These are phyloP conservation scores for Probosciger aterrimus DNA, from an alignment of 2,113 vertebrate genomes.

Conservation along the genomic window DNA sequence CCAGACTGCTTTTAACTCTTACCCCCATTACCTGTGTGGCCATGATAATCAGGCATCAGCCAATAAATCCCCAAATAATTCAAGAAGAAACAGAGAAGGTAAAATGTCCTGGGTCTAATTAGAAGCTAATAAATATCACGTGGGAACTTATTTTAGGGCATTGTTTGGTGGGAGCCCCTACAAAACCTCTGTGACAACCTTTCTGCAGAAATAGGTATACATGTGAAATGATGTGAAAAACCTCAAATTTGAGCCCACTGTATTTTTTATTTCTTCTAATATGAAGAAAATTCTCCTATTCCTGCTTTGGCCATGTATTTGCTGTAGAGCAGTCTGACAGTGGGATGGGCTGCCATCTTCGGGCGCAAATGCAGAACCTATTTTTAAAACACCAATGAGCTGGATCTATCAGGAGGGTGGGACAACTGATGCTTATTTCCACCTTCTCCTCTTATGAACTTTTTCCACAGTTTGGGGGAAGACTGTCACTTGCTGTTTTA, in stretches of 20 bases:
- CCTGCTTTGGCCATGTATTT: not conserved
- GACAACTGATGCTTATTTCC: not conserved
- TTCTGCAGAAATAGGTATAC: not conserved
- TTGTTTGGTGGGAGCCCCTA: not conserved
- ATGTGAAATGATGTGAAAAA: not conserved
- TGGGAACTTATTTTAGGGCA: not conserved
- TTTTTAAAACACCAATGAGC: not conserved
- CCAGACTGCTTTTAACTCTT: not conserved
- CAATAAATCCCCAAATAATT: not conserved
- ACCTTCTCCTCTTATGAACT: not conserved
- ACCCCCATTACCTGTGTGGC: not conserved
- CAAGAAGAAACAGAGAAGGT: not conserved
- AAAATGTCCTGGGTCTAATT: not conserved
- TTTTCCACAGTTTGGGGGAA: not conserved
- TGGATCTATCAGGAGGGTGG: not conserved
- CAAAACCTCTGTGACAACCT: not conserved
- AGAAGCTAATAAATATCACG: not conserved
- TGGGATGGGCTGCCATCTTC: not conserved
- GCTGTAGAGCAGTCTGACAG: not conserved
- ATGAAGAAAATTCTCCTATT: not conserved
- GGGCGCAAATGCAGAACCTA: not conserved
- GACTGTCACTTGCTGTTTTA: not conserved
- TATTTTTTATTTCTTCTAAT: not conserved
- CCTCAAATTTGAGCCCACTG: not conserved
- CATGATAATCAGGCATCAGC: not conserved